Evolutionary conservation across 2,797 vertebrate species (phyloP).

Genomic region (Salmo trutta): DNA sequence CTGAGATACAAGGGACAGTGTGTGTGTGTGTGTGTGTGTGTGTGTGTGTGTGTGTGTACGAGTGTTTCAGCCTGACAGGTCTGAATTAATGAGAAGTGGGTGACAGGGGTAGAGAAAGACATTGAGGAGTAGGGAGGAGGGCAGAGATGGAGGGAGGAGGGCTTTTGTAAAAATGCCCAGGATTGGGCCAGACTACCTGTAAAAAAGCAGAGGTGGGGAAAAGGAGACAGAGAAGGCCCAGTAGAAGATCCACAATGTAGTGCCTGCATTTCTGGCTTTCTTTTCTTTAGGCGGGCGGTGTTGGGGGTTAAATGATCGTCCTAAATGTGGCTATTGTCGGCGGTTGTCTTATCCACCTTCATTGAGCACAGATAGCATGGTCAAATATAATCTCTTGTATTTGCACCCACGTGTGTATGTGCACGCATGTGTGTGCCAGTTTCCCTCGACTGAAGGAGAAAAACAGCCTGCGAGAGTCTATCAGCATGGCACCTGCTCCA

Average conservation of each 20-base stretch:
- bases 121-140: slow-evolving; percentile 60
- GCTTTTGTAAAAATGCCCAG: slow-evolving; percentile 42
- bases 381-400: slow-evolving; percentile 47
- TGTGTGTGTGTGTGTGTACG: slow-evolving; percentile 24
- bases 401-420: slow-evolving; percentile 25
- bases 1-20: slow-evolving; percentile 32
- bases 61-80: slow-evolving; percentile 61
- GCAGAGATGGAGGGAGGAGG: slow-evolving; percentile 52
- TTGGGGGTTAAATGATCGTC: neutral
- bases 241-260: neutral
- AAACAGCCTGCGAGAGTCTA: slow-evolving; percentile 84
- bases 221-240: neutral
- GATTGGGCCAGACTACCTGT: neutral
- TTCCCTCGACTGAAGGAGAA: slow-evolving; percentile 75
- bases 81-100: slow-evolving; percentile 77
- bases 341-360: neutral
- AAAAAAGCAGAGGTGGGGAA: slow-evolving; percentile 19
- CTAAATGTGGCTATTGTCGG: neutral
- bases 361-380: slow-evolving; percentile 6
- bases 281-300: neutral
- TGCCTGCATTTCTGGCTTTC: too few species aligned
- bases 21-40: slow-evolving; percentile 26
- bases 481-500: slow-evolving; percentile 98
- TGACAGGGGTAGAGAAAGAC: slow-evolving; percentile 52
- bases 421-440: slow-evolving; percentile 61